phyloP scores from a whole-genome alignment of 2,888 invertebrate genomes.

The Drosophila basisetae region DNA sequence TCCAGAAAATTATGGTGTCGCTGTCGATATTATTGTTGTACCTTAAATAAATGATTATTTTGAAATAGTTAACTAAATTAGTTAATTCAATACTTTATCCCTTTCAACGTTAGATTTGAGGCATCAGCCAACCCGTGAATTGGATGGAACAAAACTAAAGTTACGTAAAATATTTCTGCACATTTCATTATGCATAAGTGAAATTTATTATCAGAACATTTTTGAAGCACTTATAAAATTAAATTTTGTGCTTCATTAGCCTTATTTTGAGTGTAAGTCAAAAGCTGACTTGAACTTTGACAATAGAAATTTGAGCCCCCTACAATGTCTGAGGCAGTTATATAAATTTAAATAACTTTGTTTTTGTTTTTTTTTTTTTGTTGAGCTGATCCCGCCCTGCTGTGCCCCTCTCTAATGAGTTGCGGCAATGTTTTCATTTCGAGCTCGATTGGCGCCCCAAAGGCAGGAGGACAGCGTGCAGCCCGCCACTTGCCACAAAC shows the following conservation, averaged over 20 bases:
- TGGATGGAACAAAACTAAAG: not conserved
- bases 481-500: constrained; percentile 28
- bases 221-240: not conserved
- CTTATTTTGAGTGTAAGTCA: not conserved
- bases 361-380: constrained; percentile 8
- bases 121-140: not conserved
- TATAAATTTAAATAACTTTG: constrained; percentile 46
- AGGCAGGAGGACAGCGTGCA: constrained; percentile 44
- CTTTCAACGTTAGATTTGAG: not conserved
- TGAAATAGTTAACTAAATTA: not conserved
- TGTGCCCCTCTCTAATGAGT: constrained; percentile 62
- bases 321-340: constrained; percentile 30
- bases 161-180: not conserved
- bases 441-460: constrained; percentile 43
- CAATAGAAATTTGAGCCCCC: constrained; percentile 31
- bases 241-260: not conserved
- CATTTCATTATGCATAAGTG: not conserved
- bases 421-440: constrained; percentile 67
- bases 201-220: not conserved
- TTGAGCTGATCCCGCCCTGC: constrained; percentile 43
- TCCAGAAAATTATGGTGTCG: not conserved
- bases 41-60: not conserved
- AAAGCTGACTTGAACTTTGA: not conserved
- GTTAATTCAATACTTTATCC: not conserved
- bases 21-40: not conserved